These are phyloP conservation scores for Nannoperca australis DNA, from an alignment of 2,797 vertebrate species.

Conservation along the genomic window DNA sequence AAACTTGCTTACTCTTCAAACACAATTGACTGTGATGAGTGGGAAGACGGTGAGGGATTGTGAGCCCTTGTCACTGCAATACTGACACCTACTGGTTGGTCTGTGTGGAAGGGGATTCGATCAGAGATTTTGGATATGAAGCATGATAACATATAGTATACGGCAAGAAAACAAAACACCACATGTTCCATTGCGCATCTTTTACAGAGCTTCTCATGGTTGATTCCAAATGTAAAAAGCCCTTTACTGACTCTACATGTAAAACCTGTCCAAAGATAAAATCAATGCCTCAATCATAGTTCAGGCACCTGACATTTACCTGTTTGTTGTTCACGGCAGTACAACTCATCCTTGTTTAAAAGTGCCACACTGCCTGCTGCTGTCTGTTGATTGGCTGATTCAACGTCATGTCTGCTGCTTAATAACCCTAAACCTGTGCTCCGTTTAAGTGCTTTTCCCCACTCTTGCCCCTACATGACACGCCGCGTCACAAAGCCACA, in stretches of 20 bases:
- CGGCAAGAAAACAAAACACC: neutral
- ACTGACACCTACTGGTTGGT: neutral
- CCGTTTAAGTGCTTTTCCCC: neutral
- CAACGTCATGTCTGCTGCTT: neutral
- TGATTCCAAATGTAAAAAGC: neutral
- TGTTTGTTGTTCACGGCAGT: neutral
- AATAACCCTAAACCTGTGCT: neutral
- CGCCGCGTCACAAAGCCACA: no score
- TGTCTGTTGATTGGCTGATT: neutral
- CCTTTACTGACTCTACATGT: neutral
- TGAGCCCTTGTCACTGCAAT: neutral
- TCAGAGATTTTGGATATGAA: neutral
- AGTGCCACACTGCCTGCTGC: neutral
- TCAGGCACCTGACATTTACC: slow-evolving; percentile 1
- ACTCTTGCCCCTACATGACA: no score
- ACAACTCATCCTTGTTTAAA: neutral
- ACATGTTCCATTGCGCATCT: neutral
- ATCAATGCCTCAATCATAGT: neutral
- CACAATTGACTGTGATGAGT: neutral
- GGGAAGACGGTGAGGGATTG: slow-evolving; percentile 1
- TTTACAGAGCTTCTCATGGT: neutral
- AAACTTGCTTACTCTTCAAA: neutral
- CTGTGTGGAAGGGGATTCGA: neutral
- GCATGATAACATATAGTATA: neutral
- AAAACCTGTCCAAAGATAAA: neutral